Evolutionary conservation across 2,113 vertebrate species (phyloP), one percentile per base, ranked within the genome.

Genomic region (Nibea albiflora): DNA sequence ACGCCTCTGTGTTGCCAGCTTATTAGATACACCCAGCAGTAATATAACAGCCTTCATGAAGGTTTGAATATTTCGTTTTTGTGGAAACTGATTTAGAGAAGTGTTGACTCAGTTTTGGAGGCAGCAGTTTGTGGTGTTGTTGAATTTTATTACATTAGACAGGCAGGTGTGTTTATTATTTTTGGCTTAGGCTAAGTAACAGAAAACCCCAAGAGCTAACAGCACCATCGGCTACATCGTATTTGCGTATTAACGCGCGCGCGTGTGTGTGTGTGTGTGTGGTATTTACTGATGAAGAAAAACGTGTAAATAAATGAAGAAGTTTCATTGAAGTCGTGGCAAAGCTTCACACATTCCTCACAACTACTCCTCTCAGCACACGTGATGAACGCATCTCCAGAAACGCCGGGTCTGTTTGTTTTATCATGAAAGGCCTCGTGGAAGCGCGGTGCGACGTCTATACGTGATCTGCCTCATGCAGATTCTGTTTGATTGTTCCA

Each of bases 401-500:
- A 63, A 82, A 16, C n/a, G 44, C 20, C 0, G 53, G 24, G 42
- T 35, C n/a, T 44, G 22, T 69, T 53, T 28, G 26, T 60, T 61
- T 79, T 70, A 72, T 77, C 39, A 26, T n/a, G 35, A 73, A 68
- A 76, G 28, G 11, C 57, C 56, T 73, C 44, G 39, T 49, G 50
- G 61, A 46, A 66, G 58, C 65, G 44, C 35, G 46, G 57, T 44
- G 20, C 8, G 22, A 66, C 65, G 66, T 42, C 56, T 60, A 12
- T 39, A 58, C 35, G 24, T 26, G 11, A 19, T 72, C 75, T 49
- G 62, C 72, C 49, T 91, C 62, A 73, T 83, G 61, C 28, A 60
- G 71, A 82, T 90, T 78, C 35, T 67, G 62, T 75, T 86, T 85
- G 81, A 90, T 54, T 60, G 78, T 80, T 74, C 68, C 78, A 62